Base-by-base conservation (phyloP, 2,888 invertebrate genomes). In the Syritta pipiens region DNA sequence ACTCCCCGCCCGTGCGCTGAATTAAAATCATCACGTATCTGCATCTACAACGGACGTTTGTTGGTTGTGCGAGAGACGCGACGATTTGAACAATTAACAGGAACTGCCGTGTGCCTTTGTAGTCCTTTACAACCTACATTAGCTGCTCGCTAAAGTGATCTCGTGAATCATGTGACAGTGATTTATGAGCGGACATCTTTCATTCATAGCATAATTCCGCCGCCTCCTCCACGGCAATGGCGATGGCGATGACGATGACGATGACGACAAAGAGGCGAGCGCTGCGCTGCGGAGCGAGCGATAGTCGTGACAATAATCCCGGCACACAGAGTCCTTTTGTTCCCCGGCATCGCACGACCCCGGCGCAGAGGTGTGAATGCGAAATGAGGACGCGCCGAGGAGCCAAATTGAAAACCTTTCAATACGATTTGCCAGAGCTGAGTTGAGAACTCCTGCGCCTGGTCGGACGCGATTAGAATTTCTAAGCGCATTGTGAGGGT, bases 151-250 rank as follows among this genome's bases (percentile, higher is more conserved):
- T 48, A 67, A 79, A 79, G 74, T 74, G 79, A 79, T 79, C 79
- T 79, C 79, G 79, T 79, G 79, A 79, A 79, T 79, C 74, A 79
- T 74, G 32, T 75, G 81, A 81, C 81, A 81, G 75, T 75, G 81
- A 81, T 81, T 81, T 81, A 81, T 81, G 81, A 63, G 26, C 68
- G 75, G 81, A 81, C 81, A 81, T 81, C 68, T 75, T 65, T 81
- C 81, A 81, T 81, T 81, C 81, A 81, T 69, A 75, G 75, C 81
- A 81, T 68, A 74, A 75, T 75, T 75, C 75, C 81, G 63, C 81
- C 81, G 67, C 74, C 74, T 72, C 65, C 14, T 44, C 14, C n/a
- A 4, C 19, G 37, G 40, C 19, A 20, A 42, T 19, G 5, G 17
- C 5, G n/a, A n/a, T n/a, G n/a, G n/a, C 10, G 28, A 4, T 19